Conservation (phyloP, 2,113 vertebrate species). For the Todiramphus saurophagus region DNA sequence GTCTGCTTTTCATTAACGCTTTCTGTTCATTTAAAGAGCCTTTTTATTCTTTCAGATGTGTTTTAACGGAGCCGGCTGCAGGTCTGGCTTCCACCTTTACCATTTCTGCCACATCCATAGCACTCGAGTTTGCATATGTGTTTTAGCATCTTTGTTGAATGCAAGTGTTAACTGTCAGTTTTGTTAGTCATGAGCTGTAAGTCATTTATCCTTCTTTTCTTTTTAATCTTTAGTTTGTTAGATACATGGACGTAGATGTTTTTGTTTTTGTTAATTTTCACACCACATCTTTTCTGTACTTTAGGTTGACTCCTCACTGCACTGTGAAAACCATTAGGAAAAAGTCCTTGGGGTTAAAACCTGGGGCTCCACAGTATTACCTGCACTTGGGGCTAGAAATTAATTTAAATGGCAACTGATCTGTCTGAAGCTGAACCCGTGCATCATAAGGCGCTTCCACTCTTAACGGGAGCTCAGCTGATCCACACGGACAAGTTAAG, state of each 20-base stretch:
- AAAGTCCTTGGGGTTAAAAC: slow-evolving; percentile 80
- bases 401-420: slow-evolving; percentile 82
- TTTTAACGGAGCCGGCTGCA: slow-evolving; percentile 15
- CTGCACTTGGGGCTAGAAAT: slow-evolving; percentile 78
- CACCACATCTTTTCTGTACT: slow-evolving; percentile 81
- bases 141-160: slow-evolving; percentile 55
- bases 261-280: slow-evolving; percentile 77
- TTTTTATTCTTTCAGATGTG: slow-evolving; percentile 41
- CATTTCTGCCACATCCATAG: slow-evolving; percentile 26
- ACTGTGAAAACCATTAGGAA: slow-evolving; percentile 80
- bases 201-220: slow-evolving; percentile 37
- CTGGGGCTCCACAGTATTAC: slow-evolving; percentile 79
- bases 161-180: slow-evolving; percentile 34
- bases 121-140: slow-evolving; percentile 6
- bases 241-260: slow-evolving; percentile 38
- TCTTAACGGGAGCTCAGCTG: slow-evolving; percentile 82
- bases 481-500: slow-evolving; percentile 82
- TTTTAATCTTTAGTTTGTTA: slow-evolving; percentile 41
- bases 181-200: slow-evolving; percentile 27
- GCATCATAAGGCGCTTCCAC: slow-evolving; percentile 81
- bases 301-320: slow-evolving; percentile 80
- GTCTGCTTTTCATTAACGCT: not conserved
- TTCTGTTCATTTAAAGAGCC: slow-evolving; percentile 21
- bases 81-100: slow-evolving; percentile 57
- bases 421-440: slow-evolving; percentile 81